A percentile compares a stretch with the other conserved stretches of the same genome.
Conservation (phyloP, 2,113 vertebrate species). For the Pterophyllum scalare region DNA sequence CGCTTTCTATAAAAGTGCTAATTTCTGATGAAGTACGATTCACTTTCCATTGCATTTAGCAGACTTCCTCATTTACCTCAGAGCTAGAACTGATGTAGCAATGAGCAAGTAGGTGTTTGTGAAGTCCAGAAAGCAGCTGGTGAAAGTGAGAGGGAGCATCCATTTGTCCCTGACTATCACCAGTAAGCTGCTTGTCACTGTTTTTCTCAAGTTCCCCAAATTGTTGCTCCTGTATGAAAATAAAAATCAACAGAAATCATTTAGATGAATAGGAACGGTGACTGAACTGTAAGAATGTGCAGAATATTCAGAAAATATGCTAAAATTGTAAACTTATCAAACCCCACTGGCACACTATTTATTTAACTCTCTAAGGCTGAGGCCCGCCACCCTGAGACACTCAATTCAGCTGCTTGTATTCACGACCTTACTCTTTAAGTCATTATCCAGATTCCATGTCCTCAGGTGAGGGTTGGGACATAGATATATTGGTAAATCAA, state of each 20-base stretch:
- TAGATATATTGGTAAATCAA: not conserved
- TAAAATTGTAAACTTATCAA: not conserved
- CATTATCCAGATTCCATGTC: not conserved
- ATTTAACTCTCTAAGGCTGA: not conserved
- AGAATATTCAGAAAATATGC: not conserved
- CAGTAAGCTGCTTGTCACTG: constrained; percentile 82
- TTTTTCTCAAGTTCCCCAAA: constrained; percentile 87
- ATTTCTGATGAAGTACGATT: not conserved
- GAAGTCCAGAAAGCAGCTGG: constrained; percentile 83
- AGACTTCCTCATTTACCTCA: constrained; percentile 61
- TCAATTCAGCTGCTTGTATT: not conserved
- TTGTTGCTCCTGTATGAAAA: constrained; percentile 78
- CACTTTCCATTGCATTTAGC: not conserved
- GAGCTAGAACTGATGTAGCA: constrained; percentile 78
- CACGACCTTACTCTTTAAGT: not conserved
- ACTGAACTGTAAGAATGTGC: not conserved
- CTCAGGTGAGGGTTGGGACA: not conserved
- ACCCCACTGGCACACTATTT: not conserved
- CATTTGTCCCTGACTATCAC: constrained; percentile 72
- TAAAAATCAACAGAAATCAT: not conserved
- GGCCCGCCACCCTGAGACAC: not conserved
- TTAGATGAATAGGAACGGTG: not conserved
- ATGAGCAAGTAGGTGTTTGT: constrained; percentile 84
- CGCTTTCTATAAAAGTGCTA: not conserved
- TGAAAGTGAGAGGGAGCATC: constrained; percentile 84